These are phyloP conservation scores for Calycopis cecrops DNA, from an alignment of 1,140 invertebrate species.

Conservation along the genomic window DNA sequence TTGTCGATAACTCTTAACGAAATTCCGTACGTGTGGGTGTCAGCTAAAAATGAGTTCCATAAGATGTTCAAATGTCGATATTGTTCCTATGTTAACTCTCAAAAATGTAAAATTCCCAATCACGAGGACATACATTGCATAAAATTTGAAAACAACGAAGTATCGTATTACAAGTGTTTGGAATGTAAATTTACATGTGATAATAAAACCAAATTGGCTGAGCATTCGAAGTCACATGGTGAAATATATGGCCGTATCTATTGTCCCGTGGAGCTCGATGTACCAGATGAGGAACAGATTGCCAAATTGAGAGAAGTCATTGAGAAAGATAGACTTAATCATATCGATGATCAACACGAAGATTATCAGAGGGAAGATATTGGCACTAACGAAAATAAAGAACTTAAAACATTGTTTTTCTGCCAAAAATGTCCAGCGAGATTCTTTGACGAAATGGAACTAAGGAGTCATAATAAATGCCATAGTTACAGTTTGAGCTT, in stretches of 20 bases:
- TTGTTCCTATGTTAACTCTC: conserved; percentile 88
- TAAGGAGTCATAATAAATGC: conserved; percentile 81
- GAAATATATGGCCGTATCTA: conserved; percentile 82
- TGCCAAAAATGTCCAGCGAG: conserved; percentile 84
- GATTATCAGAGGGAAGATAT: conserved; percentile 29
- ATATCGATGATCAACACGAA: conserved; percentile 8
- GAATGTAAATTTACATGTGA: conserved; percentile 90
- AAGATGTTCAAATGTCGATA: conserved; percentile 91
- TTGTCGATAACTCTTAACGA: conserved; percentile 45
- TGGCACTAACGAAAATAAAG: conserved; percentile 43
- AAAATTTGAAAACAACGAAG: conserved; percentile 66
- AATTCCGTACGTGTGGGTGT: conserved; percentile 84
- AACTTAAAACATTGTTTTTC: conserved; percentile 73
- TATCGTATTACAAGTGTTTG: conserved; percentile 76
- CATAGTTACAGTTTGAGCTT: conserved; percentile 79
- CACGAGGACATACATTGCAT: conserved; percentile 90
- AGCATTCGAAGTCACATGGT: conserved; percentile 87
- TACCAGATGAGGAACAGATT: conserved; percentile 81
- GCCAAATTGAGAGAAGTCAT: conserved; percentile 75
- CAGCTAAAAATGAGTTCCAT: conserved; percentile 80
- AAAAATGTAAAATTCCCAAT: conserved; percentile 87
- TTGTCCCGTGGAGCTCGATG: conserved; percentile 79
- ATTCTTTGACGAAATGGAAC: conserved; percentile 79
- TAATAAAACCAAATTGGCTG: conserved; percentile 83
- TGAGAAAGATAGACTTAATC: conserved; percentile 43